Evolutionary conservation across 2,797 vertebrate genomes (phyloP).

Genomic region (Bradypodion ventrale): DNA sequence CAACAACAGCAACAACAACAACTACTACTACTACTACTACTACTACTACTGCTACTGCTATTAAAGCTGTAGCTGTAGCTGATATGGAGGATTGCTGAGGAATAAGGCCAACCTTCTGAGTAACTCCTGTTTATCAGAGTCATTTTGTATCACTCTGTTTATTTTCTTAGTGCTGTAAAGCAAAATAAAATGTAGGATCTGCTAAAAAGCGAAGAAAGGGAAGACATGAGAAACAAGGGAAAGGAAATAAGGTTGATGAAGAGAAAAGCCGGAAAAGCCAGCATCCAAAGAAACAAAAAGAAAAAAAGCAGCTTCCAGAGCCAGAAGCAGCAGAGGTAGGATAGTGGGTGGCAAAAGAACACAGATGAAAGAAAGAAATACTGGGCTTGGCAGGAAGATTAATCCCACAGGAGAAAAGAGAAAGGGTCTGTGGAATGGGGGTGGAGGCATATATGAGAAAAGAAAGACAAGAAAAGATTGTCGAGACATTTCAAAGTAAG

Average conservation of each 20-base stretch:
- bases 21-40: too few relatives aligned
- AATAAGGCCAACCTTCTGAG: background rate
- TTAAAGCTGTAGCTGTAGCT: background rate
- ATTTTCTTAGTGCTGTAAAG: background rate
- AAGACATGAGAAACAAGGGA: background rate
- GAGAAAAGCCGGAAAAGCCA: background rate
- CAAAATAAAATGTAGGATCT: background rate
- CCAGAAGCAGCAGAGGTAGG: background rate
- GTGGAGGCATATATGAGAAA: background rate
- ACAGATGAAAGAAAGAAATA: background rate
- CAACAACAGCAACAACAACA: too few relatives aligned
- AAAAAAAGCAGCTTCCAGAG: background rate
- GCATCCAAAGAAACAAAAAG: background rate
- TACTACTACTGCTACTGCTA: too few relatives aligned
- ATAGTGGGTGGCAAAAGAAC: background rate
- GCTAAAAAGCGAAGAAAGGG: background rate
- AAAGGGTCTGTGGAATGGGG: background rate
- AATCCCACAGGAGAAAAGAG: background rate
- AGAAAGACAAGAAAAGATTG: background rate
- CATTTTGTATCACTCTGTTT: background rate
- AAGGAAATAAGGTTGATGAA: background rate
- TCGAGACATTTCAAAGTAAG: background rate
- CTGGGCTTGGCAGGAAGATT: background rate
- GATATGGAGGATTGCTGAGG: background rate
- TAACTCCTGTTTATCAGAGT: conserved; percentile 12